A percentile compares a stretch with the other conserved stretches of the same genome.
phyloP scores from a whole-genome alignment of 2,113 vertebrate genomes.

The Polyodon spathula region DNA sequence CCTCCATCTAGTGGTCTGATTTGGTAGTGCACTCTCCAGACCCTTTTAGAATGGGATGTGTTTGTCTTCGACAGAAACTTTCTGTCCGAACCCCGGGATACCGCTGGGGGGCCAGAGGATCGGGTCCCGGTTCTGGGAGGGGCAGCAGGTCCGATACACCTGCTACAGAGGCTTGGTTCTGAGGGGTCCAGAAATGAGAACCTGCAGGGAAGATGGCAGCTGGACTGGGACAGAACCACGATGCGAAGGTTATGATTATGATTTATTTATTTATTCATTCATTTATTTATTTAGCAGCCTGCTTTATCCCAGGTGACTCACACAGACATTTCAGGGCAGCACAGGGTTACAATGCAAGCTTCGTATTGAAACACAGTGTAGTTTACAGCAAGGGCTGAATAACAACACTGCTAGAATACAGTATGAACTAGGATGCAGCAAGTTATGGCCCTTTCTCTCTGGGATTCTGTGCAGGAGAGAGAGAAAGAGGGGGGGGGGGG shows the following conservation, averaged over 20 bases:
- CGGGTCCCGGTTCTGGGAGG: background rate
- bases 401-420: too few relatives aligned
- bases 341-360: too few relatives aligned
- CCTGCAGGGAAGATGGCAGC: conserved; percentile 8
- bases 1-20: background rate
- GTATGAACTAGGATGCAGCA: too few relatives aligned
- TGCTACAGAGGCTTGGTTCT: conserved; percentile 11
- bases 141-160: conserved; percentile 9
- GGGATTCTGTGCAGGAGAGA: too few relatives aligned
- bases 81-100: conserved; percentile 9
- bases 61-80: background rate
- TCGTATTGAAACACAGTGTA: too few relatives aligned
- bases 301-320: too few relatives aligned
- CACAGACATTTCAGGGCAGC: too few relatives aligned
- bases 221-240: conserved; percentile 13
- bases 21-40: background rate
- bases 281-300: too few relatives aligned
- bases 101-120: conserved; percentile 10
- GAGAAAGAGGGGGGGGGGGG: too few relatives aligned
- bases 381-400: too few relatives aligned
- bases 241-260: conserved; percentile 11
- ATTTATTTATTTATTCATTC: too few relatives aligned
- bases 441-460: too few relatives aligned
- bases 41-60: background rate
- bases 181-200: conserved; percentile 3